Evolutionary conservation across 2,888 invertebrate genomes (phyloP).

Genomic region (Drosophila meridiana): DNA sequence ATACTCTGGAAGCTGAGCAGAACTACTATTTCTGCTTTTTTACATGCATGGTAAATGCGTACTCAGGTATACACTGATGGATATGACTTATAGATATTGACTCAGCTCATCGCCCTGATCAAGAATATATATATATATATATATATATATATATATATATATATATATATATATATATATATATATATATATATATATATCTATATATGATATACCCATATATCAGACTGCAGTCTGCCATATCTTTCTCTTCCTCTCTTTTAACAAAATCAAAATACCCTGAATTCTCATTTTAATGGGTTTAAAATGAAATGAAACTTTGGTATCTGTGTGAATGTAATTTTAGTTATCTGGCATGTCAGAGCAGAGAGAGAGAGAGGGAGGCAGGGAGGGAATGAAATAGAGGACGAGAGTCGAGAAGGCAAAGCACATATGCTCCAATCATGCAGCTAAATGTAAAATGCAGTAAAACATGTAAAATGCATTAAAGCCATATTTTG

Average conservation of each 20-base stretch:
- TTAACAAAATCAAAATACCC: background rate
- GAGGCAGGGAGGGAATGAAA: background rate
- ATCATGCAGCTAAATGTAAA: constrained; percentile 24
- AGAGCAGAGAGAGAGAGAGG: background rate
- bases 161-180: background rate
- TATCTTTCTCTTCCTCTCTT: no score
- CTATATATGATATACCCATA: no score
- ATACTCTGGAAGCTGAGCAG: background rate
- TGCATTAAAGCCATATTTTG: constrained; percentile 33
- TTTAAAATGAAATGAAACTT: background rate
- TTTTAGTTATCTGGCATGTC: constrained; percentile 38
- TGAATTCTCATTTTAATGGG: background rate
- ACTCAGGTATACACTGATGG: no score
- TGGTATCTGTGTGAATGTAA: constrained; percentile 12
- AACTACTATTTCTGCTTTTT: background rate
- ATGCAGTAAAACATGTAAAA: constrained; percentile 39
- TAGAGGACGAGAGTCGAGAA: background rate
- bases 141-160: no score
- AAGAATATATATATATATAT: background rate
- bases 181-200: no score
- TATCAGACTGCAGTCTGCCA: no score
- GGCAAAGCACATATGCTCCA: constrained; percentile 5
- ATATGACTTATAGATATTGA: background rate
- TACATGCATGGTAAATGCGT: no score
- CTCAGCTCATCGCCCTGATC: background rate